These are phyloP conservation scores for Pipra filicauda DNA, from an alignment of 2,113 vertebrate genomes.

Conservation along the genomic window DNA sequence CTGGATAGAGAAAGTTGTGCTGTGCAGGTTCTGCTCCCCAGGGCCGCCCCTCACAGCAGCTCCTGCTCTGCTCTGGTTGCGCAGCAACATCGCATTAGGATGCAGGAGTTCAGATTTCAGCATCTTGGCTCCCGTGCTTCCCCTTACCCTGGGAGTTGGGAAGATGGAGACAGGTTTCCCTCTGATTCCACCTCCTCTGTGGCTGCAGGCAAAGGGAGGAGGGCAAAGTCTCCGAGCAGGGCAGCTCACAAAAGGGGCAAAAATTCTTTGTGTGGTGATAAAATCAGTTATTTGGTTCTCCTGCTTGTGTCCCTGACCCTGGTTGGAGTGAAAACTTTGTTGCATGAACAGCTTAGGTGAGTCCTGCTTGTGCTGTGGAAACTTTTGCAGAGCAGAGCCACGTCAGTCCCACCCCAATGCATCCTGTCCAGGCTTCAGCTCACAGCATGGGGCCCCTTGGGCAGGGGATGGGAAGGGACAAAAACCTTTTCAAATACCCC, in stretches of 20 bases:
- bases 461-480: neutral
- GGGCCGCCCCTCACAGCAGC: neutral
- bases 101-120: neutral
- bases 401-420: neutral
- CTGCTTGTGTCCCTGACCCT: neutral
- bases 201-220: neutral
- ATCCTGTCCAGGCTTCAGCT: rapidly evolving
- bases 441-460: rapidly evolving
- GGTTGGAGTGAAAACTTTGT: neutral
- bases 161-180: neutral
- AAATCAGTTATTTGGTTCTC: neutral
- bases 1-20: neutral
- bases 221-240: neutral
- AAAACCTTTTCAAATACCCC: neutral
- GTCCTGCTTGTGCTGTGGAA: neutral
- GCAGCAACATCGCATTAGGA: neutral
- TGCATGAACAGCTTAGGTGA: neutral
- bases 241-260: neutral
- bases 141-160: neutral
- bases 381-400: neutral
- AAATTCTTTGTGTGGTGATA: neutral
- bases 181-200: neutral
- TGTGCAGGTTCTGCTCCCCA: neutral
- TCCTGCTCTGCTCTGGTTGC: neutral
- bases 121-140: neutral